These are phyloP conservation scores for Peromyscus leucopus DNA, from an alignment of 2,113 vertebrate genomes.

Conservation along the genomic window DNA sequence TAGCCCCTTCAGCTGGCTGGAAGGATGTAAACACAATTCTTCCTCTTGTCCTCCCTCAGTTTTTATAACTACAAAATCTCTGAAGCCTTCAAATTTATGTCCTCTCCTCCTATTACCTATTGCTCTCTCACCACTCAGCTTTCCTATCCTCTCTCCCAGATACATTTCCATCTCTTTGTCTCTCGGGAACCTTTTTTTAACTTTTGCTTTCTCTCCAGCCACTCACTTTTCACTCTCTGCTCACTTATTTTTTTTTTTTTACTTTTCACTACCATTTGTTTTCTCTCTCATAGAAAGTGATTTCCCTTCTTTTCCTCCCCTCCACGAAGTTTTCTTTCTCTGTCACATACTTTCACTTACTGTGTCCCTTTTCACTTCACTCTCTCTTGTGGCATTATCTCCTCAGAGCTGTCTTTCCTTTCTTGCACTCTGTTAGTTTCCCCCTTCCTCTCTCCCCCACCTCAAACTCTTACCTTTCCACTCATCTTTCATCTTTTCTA, in stretches of 20 bases:
- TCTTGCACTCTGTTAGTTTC: background rate
- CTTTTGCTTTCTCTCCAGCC: background rate
- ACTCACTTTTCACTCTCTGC: background rate
- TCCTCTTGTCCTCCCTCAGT: background rate
- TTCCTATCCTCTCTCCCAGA: background rate
- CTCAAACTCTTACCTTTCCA: background rate
- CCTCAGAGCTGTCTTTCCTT: background rate
- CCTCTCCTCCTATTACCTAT: background rate
- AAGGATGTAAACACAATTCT: fast-evolving
- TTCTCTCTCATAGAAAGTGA: fast-evolving
- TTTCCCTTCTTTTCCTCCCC: background rate
- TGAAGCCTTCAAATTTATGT: too few species aligned
- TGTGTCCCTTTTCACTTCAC: background rate
- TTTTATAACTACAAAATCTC: background rate
- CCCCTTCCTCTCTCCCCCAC: background rate
- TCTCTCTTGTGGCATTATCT: background rate
- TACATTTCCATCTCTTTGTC: too few species aligned
- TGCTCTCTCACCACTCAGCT: too few species aligned
- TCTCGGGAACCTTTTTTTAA: background rate
- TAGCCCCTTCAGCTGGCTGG: background rate
- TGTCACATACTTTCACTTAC: background rate
- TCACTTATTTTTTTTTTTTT: too few species aligned
- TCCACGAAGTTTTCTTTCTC: background rate
- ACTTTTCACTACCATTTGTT: background rate
- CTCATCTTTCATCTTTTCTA: background rate